These are phyloP conservation scores for Deilephila elpenor DNA, from an alignment of 2,888 invertebrate species.

Conservation along the genomic window DNA sequence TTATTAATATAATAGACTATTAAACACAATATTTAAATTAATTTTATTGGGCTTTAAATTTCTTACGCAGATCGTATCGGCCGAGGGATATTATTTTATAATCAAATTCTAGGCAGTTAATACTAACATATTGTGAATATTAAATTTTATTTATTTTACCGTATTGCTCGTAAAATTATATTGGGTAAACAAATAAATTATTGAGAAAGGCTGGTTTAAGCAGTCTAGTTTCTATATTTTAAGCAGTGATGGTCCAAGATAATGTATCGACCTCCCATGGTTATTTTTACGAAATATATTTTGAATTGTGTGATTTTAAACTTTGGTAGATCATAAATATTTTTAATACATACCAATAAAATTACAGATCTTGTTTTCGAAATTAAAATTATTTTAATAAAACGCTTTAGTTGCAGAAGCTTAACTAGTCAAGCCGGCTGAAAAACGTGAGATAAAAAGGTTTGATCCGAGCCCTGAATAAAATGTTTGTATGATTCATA, in stretches of 20 bases:
- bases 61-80: background rate
- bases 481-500: no score
- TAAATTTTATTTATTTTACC: conserved; percentile 22
- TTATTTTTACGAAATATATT: no score
- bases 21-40: conserved; percentile 25
- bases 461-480: no score
- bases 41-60: conserved; percentile 16
- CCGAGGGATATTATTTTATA: background rate
- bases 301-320: no score
- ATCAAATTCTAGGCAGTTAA: background rate
- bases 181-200: conserved; percentile 18
- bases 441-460: accelerated
- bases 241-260: no score
- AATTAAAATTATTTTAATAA: no score
- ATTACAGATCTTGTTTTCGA: no score
- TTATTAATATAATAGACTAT: conserved; percentile 24
- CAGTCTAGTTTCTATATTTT: background rate
- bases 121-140: background rate
- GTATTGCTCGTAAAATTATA: conserved; percentile 18
- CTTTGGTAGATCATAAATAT: no score
- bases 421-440: no score
- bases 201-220: conserved; percentile 10
- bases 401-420: no score
- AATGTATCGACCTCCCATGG: no score
- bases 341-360: no score